These are phyloP conservation scores for Spodoptera frugiperda DNA, from an alignment of 1,140 invertebrate species.

Conservation along the genomic window DNA sequence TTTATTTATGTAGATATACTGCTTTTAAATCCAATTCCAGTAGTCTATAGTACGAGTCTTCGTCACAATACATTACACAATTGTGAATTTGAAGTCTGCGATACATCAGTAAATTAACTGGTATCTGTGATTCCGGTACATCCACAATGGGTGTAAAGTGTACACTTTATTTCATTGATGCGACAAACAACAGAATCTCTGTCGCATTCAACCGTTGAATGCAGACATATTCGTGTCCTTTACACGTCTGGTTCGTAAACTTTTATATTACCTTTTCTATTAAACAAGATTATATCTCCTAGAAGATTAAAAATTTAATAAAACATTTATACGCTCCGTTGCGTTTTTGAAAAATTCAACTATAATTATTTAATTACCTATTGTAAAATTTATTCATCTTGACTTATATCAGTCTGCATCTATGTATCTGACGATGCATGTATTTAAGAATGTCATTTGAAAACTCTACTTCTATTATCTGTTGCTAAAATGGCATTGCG, in stretches of 20 bases:
- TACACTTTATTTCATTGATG: slow-evolving; percentile 22
- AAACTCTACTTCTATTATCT: too few relatives aligned
- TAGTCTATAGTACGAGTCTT: slow-evolving; percentile 20
- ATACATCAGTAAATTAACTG: slow-evolving; percentile 37
- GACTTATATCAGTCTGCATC: too few relatives aligned
- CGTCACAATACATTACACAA: slow-evolving; percentile 35
- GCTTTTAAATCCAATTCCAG: slow-evolving; percentile 13
- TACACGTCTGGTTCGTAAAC: background rate
- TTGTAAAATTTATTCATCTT: too few relatives aligned
- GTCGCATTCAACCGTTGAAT: slow-evolving; percentile 17
- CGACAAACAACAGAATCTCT: slow-evolving; percentile 5
- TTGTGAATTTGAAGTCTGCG: slow-evolving; percentile 29
- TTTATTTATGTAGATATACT: slow-evolving; percentile 20
- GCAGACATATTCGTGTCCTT: background rate
- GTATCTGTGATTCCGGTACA: slow-evolving; percentile 33
- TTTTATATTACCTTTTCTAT: too few relatives aligned
- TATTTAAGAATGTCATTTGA: too few relatives aligned
- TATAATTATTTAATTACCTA: too few relatives aligned
- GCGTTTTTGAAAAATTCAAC: too few relatives aligned
- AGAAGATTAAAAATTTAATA: too few relatives aligned
- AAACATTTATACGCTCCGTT: too few relatives aligned
- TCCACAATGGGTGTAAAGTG: slow-evolving; percentile 31
- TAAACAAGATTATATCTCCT: too few relatives aligned
- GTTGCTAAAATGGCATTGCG: background rate
- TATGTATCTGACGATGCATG: too few relatives aligned